phyloP scores from a whole-genome alignment of 2,797 vertebrate genomes.

The Danionella dracula region DNA sequence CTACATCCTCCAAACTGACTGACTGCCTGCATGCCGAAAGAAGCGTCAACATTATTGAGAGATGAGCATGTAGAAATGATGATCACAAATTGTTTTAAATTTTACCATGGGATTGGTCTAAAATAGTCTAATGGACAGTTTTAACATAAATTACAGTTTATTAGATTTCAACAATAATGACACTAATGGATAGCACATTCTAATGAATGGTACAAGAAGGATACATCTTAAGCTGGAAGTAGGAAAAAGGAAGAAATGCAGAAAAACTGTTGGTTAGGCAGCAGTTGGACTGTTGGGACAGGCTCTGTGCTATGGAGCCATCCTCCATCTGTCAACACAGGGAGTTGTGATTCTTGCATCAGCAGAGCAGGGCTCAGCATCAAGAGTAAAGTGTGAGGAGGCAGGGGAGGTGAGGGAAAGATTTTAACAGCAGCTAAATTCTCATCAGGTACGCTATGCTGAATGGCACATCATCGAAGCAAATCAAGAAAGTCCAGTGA shows the following conservation, averaged over 20 bases:
- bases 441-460: constrained; percentile 39
- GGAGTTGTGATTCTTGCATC: constrained; percentile 73
- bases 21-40: too few species aligned
- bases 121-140: too few species aligned
- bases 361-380: constrained; percentile 67
- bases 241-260: constrained; percentile 46
- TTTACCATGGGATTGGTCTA: too few species aligned
- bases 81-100: too few species aligned
- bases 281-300: constrained; percentile 73
- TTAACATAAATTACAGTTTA: too few species aligned
- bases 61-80: too few species aligned
- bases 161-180: too few species aligned
- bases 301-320: constrained; percentile 73
- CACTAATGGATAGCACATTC: neutral
- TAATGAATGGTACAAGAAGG: constrained; percentile 3
- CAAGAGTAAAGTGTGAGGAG: constrained; percentile 42
- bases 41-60: too few species aligned
- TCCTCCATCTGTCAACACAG: constrained; percentile 73
- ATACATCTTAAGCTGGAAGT: constrained; percentile 1
- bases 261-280: constrained; percentile 59
- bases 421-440: constrained; percentile 40
- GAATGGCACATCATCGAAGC: constrained; percentile 34
- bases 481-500: constrained; percentile 35
- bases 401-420: constrained; percentile 54
- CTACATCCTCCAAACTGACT: too few species aligned